Evolutionary conservation across 2,113 vertebrate species (phyloP), one percentile per base, ranked within the genome.

Genomic region (Centropus unirufus): DNA sequence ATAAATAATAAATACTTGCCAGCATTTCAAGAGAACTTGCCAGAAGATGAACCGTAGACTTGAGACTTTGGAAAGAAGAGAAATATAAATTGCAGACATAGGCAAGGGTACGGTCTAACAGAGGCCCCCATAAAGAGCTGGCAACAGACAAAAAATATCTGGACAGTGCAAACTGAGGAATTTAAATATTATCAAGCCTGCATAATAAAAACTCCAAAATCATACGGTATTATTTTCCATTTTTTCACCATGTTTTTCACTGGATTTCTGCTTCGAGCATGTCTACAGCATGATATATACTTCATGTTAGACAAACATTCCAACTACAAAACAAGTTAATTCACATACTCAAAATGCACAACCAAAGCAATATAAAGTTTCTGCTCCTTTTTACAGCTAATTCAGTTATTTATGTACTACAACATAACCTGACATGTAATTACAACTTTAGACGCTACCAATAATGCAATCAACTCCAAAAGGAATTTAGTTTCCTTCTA

Each of bases 1-100:
- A 96, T 70, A 78, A 79, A 79, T 39, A 87, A 87, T 51, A 74
- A 93, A 80, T 7, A 46, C 5, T 74, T 89, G 6, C 39, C 46
- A 73, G 18, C 8, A 64, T 87, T 94, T 95, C 95, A 96, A 96
- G 16, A 92, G 92, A 88, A 87, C 90, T 93, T 96, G 90, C 77
- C 81, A 47, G 84, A 97, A 96, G 89, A 93, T 64, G 27, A 94
- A 90, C 73, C 82, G 79, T 77, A 96, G 79, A 89, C 80, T 83
- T 93, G 64, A 96, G 89, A 92, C 58, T 57, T 39, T 36, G 64
- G 69, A 94, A 92, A 89, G 54, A 27, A 87, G 95, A 96, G 70
- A 92, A 88, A 73, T 13, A 91, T 11, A 51, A 51, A 94, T 15
- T 92, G 91, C 87, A 96, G 83, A 93, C 66, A 70, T 9, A 90